Evolutionary conservation across 1,140 invertebrate species (phyloP), one percentile per base, ranked within the genome.

Genomic region (Varroa destructor): DNA sequence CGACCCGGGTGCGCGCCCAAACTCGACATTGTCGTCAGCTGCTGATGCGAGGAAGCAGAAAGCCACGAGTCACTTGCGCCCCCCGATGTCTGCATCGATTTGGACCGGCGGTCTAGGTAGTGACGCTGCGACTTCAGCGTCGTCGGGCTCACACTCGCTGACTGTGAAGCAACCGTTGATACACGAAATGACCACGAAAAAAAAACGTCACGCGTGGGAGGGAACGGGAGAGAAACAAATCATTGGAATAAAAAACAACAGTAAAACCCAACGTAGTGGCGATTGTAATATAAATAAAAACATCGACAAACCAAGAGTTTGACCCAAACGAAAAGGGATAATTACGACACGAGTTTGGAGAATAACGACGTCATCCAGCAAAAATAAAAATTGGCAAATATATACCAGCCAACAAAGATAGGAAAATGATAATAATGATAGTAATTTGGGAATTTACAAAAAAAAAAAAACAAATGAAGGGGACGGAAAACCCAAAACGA

Each of bases 41-140:
- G 61, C 61, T 67, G 61, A 67, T 67, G 61, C 46, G 46, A 51
- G 61, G 61, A 67, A 40, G 61, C 61, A 14, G 61, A 67, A 40
- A 67, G 46, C 61, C 40, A 43, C 40, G 40, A 14, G 46, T 12
- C 14, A 37, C 61, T 37, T 40, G 61, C 1, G 61, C 61, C 61
- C 61, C 61, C 61, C 12, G 61, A 67, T 67, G 61, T 67, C 46
- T 67, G 61, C 61, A 67, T 67, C 40, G 61, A 67, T 46, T 67
- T 67, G 61, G 61, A 67, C 46, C 61, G 61, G 40, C 61, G 61
- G 61, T 67, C 61, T 12, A 67, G 61, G 46, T 43, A 67, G 46
- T 67, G 61, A 40, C 61, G 61, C 46, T 67, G 61, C 14, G 61
- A 37, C 61, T 67, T 67, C 61, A 67, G 61, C 46, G 61, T 67